Conservation (phyloP, 2,888 invertebrate genomes). For the Drosophila aldrichi region DNA sequence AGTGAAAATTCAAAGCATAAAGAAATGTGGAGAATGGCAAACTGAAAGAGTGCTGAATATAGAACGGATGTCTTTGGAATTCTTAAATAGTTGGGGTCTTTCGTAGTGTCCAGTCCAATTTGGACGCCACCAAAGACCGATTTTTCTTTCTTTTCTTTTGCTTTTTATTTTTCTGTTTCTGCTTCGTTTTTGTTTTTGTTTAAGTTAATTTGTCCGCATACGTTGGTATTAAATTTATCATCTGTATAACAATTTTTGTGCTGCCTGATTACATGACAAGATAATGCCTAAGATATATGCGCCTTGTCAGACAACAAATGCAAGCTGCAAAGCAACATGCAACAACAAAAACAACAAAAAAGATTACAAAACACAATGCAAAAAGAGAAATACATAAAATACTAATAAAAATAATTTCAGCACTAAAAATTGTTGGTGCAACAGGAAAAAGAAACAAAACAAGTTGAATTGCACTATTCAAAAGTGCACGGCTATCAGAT, state of each 20-base stretch:
- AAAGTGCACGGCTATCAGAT: background rate
- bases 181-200: constrained; percentile 12
- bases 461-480: constrained; percentile 3
- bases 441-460: constrained; percentile 28
- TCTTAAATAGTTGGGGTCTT: constrained; percentile 8
- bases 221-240: constrained; percentile 37
- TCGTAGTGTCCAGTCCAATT: background rate
- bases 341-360: constrained; percentile 27
- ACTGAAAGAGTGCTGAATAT: background rate
- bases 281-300: constrained; percentile 78
- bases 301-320: constrained; percentile 67
- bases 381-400: constrained; percentile 40
- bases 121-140: constrained; percentile 20
- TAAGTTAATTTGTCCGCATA: constrained; percentile 43
- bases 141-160: constrained; percentile 31
- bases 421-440: constrained; percentile 50
- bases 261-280: constrained; percentile 74
- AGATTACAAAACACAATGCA: constrained; percentile 36
- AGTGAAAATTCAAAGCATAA: background rate
- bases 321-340: constrained; percentile 58
- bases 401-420: constrained; percentile 64
- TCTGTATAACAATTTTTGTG: constrained; percentile 33
- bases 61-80: constrained; percentile 12
- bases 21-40: background rate
- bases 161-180: background rate